Percentiles rank a stretch among this genome's conserved stretches.
phyloP scores from a whole-genome alignment of 2,888 invertebrate species.

The Phyllotreta striolata region DNA sequence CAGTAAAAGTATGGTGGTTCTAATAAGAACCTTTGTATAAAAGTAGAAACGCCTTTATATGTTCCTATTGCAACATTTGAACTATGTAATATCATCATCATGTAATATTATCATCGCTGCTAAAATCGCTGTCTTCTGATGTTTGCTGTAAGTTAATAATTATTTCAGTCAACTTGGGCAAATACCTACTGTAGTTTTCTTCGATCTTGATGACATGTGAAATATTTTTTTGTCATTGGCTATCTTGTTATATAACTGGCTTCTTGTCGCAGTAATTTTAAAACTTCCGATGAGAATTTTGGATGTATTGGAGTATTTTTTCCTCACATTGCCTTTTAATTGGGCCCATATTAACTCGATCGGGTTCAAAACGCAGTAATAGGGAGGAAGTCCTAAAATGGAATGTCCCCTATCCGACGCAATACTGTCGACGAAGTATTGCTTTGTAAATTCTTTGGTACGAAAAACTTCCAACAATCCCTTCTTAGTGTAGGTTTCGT shows the following conservation, averaged over 20 bases:
- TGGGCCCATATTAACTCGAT: slow-evolving; percentile 1
- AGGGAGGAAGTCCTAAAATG: background rate
- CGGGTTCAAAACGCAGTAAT: background rate
- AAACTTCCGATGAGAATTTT: background rate
- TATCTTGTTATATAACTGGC: too few relatives aligned
- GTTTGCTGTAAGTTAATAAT: background rate
- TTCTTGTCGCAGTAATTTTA: background rate
- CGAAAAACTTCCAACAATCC: background rate
- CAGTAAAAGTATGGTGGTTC: too few relatives aligned
- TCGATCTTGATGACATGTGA: background rate
- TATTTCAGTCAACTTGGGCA: background rate
- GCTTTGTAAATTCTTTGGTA: background rate
- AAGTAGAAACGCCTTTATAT: too few relatives aligned
- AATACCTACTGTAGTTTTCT: background rate
- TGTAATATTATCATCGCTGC: too few relatives aligned
- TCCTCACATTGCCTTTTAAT: background rate
- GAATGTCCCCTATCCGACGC: background rate
- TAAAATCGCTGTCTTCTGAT: too few relatives aligned
- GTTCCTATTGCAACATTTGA: too few relatives aligned
- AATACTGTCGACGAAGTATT: background rate
- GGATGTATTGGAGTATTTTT: background rate
- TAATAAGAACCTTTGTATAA: too few relatives aligned
- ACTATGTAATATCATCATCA: too few relatives aligned
- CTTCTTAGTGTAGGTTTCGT: background rate
- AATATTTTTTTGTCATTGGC: background rate